Base-by-base conservation (phyloP, 2,888 invertebrate genomes). In the Rhagonycha fulva region DNA sequence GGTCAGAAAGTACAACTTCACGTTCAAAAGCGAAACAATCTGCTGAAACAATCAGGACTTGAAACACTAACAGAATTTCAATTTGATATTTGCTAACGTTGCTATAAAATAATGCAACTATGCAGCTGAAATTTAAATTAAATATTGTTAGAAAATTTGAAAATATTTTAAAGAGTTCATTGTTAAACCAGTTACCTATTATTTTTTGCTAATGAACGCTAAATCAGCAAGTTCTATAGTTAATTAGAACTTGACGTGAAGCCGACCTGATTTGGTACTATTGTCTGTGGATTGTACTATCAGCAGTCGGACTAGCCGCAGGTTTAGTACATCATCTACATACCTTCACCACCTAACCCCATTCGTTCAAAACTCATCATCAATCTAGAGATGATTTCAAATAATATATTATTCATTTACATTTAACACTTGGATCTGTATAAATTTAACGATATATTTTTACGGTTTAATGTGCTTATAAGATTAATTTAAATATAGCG, bases 181-280 rank as follows among this genome's bases (percentile, higher is more conserved):
- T 47, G 12, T 47, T 47, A 47, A 47, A 47, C 7, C 47, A 47
- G n/a, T 47, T n/a, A 47, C n/a, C 62, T 26, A n/a, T 10, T 26
- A 61, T 66, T n/a, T 24, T 61, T 61, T 72, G 62, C 68, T 62
- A 30, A 68, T 62, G 30, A 23, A 67, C 19, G 72, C 72, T 61
- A 74, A 74, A 74, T 74, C 69, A 69, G 63, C 74, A 70, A 70
- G 62, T 74, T 74, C 69, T 74, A 24, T 26, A 74, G 74, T 74
- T 74, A 74, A 74, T 74, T 74, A 74, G 69, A 69, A 70, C 74
- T 63, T 63, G 69, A 74, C 68, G 70, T 70, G 24, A 26, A 24
- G 69, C 69, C 70, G 74, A 70, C 74, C 74, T 74, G 69, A 74
- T 74, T 74, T 70, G 70, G 69, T 63, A 24, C 66, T 68, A 74